These are phyloP conservation scores for Martes martes DNA, from an alignment of 2,113 vertebrate species.

Conservation along the genomic window DNA sequence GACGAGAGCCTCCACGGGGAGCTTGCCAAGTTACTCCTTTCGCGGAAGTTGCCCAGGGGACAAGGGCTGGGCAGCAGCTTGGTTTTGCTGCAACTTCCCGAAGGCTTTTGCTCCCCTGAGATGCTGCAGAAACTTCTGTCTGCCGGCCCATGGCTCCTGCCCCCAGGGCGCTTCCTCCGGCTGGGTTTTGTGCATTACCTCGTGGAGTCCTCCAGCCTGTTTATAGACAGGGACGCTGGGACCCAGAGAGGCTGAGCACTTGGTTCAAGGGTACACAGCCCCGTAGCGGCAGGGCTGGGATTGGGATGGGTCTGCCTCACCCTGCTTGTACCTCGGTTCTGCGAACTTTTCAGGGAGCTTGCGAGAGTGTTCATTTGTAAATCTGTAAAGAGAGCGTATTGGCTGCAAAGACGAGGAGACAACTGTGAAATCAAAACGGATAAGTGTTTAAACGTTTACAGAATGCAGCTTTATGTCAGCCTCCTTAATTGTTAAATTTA, in stretches of 20 bases:
- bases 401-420: neutral
- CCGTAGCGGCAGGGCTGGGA: fast-evolving
- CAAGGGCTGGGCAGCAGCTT: neutral
- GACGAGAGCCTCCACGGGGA: fast-evolving
- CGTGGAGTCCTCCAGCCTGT: fast-evolving
- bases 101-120: neutral
- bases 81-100: neutral
- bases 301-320: fast-evolving
- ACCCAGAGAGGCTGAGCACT: neutral
- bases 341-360: neutral
- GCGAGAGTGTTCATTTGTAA: neutral
- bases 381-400: neutral
- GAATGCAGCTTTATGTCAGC: neutral
- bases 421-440: neutral
- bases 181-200: neutral
- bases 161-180: fast-evolving
- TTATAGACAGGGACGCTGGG: neutral
- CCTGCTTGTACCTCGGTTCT: neutral
- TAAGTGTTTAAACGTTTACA: neutral
- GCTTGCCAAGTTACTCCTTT: neutral
- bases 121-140: fast-evolving
- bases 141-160: neutral
- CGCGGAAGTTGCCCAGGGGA: neutral
- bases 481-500: neutral
- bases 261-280: neutral